Base-by-base conservation (phyloP, 2,113 vertebrate genomes). In the Clarias batrachus region DNA sequence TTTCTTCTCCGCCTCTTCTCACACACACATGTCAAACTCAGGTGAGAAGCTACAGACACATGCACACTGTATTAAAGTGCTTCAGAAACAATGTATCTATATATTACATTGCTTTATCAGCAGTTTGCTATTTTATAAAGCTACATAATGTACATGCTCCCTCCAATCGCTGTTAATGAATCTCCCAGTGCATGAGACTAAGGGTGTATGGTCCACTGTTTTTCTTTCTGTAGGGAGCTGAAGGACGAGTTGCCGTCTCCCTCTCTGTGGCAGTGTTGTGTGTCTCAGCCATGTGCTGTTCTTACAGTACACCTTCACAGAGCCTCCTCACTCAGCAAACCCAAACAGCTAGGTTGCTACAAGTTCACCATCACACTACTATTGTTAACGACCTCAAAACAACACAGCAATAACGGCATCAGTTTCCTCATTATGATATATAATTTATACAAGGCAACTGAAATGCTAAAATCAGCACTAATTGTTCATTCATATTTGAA, bases 1-100 rank as follows among this genome's bases (percentile, higher is more conserved):
- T 96, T 96, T 89, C 92, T 96, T 19, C 89, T 96, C 1, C 93
- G 95, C 0, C 87, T 96, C 83, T 95, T 95, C 87, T 95, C 94
- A 5, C 93, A 94, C 84, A 91, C 91, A 6, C 86, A 71, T 3
- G 48, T 94, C 76, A 85, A 41, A 21, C 94, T 96, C 90, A 93
- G 95, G 95, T 91, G 59, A 70, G 48, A 57, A 37, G 41, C 23
- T 54, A 10, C 37, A 73, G 23, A 25, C 30, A 60, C 60, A 33
- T 60, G 48, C 57, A 56, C 48, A 13, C 60, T 59, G 84, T 23
- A 62, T 21, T 17, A n/a, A 30, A 57, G 23, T 85, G 37, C 19
- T 13, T 52, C 52, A 27, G 33, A 65, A 52, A 27, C 48, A 11
- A n/a, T 5, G 6, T 48, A 27, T n/a, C 25, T 1, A 12, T 13